Base-by-base conservation (phyloP, 2,797 vertebrate genomes). In the Gambelia wislizenii region DNA sequence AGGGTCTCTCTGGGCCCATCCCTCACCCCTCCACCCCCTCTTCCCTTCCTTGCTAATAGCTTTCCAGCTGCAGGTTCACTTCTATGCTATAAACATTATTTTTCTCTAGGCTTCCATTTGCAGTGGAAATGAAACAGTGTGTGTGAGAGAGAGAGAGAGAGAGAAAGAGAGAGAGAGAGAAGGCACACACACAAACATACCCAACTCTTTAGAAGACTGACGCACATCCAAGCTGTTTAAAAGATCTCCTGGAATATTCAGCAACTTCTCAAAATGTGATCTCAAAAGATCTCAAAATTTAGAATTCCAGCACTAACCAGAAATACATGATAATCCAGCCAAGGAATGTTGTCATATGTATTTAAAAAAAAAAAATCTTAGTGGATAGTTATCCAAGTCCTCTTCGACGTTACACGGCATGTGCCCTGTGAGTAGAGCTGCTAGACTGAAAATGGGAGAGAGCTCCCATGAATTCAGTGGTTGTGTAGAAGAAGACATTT, bases 91-190 rank as follows among this genome's bases (percentile, higher is more conserved):
- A 86, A 85, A 81, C n/a, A 64, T n/a, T 33, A 6, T 52, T 74
- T 74, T 75, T 12, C 64, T 52, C 54, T 36, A 61, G 77, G 78
- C 79, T 75, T n/a, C 86, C 79, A 25, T 74, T 82, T 36, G 52
- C 16, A 30, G 30, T 74, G 12, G 30, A 44, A 80, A 39, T 12
- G 6, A 33, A 16, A 14, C 47, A 18, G 61, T 75, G 42, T 36
- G 22, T 30, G 76, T 6, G n/a, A 14, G 22, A 1, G 10, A 0
- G 20, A 1, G 20, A 5, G 56, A 27, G 0, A 64, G 13, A 49
- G 52, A 80, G 77, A 14, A 12, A 47, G 27, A 6, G 27, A 18
- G 64, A 30, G 27, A 30, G 27, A 67, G 64, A 67, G 64, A 30
- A 10, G 4, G 2, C 3, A 25, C 42, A 30, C 30, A 36, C 20